phyloP scores from a whole-genome alignment of 1,140 invertebrate species.

The Lerema accius region DNA sequence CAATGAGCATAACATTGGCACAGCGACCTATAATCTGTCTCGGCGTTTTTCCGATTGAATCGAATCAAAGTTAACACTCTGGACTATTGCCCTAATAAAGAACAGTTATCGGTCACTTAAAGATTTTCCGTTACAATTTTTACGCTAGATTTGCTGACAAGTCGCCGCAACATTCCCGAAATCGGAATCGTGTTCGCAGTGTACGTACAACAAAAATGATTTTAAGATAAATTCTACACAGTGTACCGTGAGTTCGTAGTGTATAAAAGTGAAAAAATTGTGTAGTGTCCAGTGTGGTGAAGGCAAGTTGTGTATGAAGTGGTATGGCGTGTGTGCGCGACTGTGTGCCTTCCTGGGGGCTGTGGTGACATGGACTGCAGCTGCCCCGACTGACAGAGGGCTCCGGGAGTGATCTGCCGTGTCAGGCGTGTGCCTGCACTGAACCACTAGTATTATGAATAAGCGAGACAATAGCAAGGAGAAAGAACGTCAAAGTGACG shows the following conservation, averaged over 20 bases:
- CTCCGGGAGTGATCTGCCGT: conserved; percentile 67
- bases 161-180: conserved; percentile 69
- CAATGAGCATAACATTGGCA: conserved; percentile 79
- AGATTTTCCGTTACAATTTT: conserved; percentile 44
- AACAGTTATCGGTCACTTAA: conserved; percentile 41
- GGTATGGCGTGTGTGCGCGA: conserved; percentile 65
- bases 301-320: conserved; percentile 61
- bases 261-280: conserved; percentile 62
- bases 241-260: conserved; percentile 66
- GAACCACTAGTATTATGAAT: conserved; percentile 79
- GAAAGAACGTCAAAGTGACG: conserved; percentile 79
- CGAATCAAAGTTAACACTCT: conserved; percentile 50
- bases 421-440: conserved; percentile 73
- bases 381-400: conserved; percentile 64
- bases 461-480: conserved; percentile 79
- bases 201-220: conserved; percentile 69
- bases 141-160: conserved; percentile 42
- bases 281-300: conserved; percentile 55
- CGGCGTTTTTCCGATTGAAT: conserved; percentile 53
- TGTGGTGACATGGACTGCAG: conserved; percentile 77
- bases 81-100: conserved; percentile 47
- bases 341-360: conserved; percentile 47
- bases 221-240: conserved; percentile 76
- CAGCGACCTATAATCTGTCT: conserved; percentile 70
- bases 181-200: conserved; percentile 65